These are phyloP conservation scores for Pangasius krempfi DNA, from an alignment of 2,797 vertebrate genomes.

Conservation along the genomic window DNA sequence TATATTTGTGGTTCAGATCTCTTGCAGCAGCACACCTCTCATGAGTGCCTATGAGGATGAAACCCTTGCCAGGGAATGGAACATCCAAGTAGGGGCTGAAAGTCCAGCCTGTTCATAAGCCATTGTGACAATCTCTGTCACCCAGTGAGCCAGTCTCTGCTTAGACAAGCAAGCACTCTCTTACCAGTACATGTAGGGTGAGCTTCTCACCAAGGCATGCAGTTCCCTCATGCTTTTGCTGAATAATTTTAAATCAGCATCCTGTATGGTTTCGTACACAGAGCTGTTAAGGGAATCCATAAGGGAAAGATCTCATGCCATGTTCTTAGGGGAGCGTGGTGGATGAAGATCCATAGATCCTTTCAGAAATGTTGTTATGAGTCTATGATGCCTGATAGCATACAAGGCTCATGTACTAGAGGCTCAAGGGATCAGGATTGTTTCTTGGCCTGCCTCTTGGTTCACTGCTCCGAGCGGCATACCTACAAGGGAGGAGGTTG, in stretches of 20 bases:
- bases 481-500: too few species aligned
- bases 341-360: neutral
- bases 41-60: neutral
- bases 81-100: neutral
- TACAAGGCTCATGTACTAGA: too few species aligned
- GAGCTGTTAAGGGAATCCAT: neutral
- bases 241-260: too few species aligned
- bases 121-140: neutral
- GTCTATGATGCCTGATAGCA: too few species aligned
- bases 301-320: neutral
- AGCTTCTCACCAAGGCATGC: too few species aligned
- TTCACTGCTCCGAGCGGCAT: too few species aligned
- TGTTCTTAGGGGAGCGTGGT: neutral
- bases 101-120: neutral
- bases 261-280: too few species aligned
- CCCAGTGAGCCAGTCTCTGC: neutral
- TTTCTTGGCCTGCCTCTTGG: too few species aligned
- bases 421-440: too few species aligned
- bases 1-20: neutral
- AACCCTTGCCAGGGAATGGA: neutral
- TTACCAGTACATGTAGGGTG: too few species aligned
- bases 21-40: neutral
- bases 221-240: too few species aligned
- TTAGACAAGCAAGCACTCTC: neutral
- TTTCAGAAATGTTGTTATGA: neutral